Percentiles rank a stretch among this genome's conserved stretches.
Conservation (phyloP, 2,113 vertebrate species). For the Pontoporia blainvillei region DNA sequence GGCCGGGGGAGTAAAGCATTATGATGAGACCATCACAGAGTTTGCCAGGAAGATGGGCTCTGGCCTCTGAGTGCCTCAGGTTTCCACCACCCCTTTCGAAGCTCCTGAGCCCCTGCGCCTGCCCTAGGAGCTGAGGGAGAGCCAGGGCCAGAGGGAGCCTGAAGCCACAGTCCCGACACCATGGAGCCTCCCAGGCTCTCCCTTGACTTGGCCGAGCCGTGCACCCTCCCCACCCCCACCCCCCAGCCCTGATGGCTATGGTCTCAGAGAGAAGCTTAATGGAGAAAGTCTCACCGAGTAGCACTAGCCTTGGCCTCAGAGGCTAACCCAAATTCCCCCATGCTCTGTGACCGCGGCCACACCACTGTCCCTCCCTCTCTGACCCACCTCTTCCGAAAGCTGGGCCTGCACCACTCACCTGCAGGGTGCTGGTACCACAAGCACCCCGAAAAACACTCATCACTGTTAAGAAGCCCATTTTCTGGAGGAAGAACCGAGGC, state of each 20-base stretch:
- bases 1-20: neutral
- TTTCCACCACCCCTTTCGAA: neutral
- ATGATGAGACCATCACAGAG: accelerated
- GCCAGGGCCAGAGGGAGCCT: neutral
- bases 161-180: neutral
- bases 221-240: neutral
- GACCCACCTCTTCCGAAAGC: neutral
- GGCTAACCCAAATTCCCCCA: neutral
- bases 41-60: neutral
- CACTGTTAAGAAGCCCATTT: neutral
- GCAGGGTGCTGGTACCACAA: neutral
- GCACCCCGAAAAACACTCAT: neutral
- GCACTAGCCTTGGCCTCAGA: neutral
- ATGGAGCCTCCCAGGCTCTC: neutral
- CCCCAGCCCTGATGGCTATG: neutral
- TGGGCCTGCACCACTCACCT: neutral
- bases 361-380: neutral
- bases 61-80: neutral
- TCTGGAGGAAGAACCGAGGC: neutral
- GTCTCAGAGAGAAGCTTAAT: neutral
- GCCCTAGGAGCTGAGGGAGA: neutral
- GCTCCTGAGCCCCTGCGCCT: neutral
- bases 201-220: neutral
- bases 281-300: neutral
- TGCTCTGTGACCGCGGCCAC: neutral